A percentile compares a stretch with the other conserved stretches of the same genome.
phyloP scores from a whole-genome alignment of 2,113 vertebrate species.

The Sclerurus mexicanus region DNA sequence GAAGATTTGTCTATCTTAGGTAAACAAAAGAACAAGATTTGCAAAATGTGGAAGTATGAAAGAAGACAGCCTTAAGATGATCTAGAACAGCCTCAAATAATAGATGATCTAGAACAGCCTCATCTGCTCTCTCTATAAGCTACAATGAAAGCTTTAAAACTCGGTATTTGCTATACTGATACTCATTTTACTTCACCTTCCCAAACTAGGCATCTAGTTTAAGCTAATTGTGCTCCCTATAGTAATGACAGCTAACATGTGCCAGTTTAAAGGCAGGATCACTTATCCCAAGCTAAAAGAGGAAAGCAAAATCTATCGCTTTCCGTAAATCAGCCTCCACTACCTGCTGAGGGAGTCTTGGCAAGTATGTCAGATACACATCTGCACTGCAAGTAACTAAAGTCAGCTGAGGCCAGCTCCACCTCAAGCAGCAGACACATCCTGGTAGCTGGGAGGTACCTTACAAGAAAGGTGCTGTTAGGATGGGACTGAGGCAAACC shows the following conservation, averaged over 20 bases:
- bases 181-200: not conserved
- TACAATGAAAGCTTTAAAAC: not conserved
- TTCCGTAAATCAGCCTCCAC: not conserved
- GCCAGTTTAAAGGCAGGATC: not conserved
- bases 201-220: not conserved
- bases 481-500: not conserved
- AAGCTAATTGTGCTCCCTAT: not conserved
- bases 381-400: not conserved
- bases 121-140: not conserved
- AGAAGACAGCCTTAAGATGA: not conserved
- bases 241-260: not conserved
- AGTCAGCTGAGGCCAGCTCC: not conserved
- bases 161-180: not conserved
- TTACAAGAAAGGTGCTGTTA: not conserved
- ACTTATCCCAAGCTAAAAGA: not conserved
- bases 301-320: not conserved
- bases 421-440: rapidly evolving
- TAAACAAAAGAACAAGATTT: not conserved
- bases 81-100: not conserved
- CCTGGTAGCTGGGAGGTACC: not conserved
- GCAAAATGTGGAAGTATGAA: not conserved
- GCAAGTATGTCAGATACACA: not conserved
- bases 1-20: not conserved
- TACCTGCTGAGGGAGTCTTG: not conserved
- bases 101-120: not conserved